Evolutionary conservation across 2,888 invertebrate genomes (phyloP).

Genomic region (Scaeva pyrastri): DNA sequence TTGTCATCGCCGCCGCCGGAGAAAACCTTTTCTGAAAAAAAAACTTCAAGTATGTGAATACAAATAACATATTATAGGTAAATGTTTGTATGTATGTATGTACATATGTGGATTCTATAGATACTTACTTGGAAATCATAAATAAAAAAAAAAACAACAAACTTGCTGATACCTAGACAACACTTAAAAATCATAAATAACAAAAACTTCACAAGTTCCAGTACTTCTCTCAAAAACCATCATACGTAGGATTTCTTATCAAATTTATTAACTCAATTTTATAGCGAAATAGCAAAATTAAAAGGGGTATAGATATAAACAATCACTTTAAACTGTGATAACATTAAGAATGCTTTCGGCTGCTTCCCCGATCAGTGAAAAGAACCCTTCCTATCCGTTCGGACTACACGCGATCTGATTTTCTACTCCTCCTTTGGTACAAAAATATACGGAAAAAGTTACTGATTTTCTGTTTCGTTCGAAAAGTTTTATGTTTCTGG

Average conservation of each 20-base stretch:
- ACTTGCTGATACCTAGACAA: slow-evolving; percentile 11
- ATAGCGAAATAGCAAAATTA: slow-evolving; percentile 60
- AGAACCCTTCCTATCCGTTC: slow-evolving; percentile 52
- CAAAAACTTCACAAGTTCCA: slow-evolving; percentile 42
- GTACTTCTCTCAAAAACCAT: slow-evolving; percentile 46
- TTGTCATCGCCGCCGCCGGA: slow-evolving; percentile 44
- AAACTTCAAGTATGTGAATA: background rate
- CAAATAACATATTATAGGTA: background rate
- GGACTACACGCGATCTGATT: slow-evolving; percentile 43
- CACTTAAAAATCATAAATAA: slow-evolving; percentile 81
- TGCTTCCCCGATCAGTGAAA: slow-evolving; percentile 59
- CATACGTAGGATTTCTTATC: slow-evolving; percentile 67
- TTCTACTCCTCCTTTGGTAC: slow-evolving; percentile 26
- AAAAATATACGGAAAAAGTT: background rate
- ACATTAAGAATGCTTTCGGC: slow-evolving; percentile 61
- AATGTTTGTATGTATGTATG: too few species aligned
- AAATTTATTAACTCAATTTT: slow-evolving; percentile 64
- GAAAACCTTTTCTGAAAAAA: slow-evolving; percentile 11
- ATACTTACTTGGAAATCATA: background rate
- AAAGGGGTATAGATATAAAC: slow-evolving; percentile 60
- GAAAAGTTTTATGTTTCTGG: background rate
- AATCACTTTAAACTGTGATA: slow-evolving; percentile 49
- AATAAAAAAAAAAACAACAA: background rate
- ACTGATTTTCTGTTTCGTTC: background rate
- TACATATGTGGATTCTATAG: background rate